phyloP scores from a whole-genome alignment of 2,888 invertebrate species.

The Ferdinandea cuprea region DNA sequence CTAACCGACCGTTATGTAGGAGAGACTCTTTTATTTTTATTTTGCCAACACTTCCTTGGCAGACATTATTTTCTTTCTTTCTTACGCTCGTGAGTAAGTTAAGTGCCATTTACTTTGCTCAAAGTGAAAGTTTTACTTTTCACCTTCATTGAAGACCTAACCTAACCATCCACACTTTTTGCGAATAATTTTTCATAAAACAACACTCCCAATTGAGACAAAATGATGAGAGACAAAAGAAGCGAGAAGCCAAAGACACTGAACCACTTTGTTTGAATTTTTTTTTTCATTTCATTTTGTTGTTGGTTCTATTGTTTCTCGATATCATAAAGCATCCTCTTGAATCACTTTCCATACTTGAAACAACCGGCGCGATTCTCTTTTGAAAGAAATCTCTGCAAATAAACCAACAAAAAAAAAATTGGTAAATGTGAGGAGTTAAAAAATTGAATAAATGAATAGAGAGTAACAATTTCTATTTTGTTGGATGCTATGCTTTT shows the following conservation, averaged over 20 bases:
- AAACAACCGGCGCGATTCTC: conserved; percentile 19
- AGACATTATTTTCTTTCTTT: conserved; percentile 20
- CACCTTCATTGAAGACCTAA: conserved; percentile 34
- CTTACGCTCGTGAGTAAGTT: conserved; percentile 28
- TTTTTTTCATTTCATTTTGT: no score
- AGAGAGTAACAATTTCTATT: conserved; percentile 69
- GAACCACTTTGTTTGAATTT: conserved; percentile 29
- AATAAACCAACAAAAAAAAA: background rate
- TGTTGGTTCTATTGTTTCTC: conserved; percentile 50
- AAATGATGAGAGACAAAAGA: background rate
- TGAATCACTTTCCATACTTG: conserved; percentile 55
- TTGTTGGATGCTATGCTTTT: conserved; percentile 21
- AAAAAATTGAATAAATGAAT: conserved; percentile 46
- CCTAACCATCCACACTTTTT: conserved; percentile 7
- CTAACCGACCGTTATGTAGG: conserved; percentile 35
- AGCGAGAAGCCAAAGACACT: background rate
- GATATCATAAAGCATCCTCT: conserved; percentile 42
- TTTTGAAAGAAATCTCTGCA: conserved; percentile 17
- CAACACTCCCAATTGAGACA: background rate
- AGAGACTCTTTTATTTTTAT: conserved; percentile 47
- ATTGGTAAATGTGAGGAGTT: background rate
- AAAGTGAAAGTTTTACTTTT: conserved; percentile 61
- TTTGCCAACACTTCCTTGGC: conserved; percentile 29
- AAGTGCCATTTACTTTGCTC: conserved; percentile 37
- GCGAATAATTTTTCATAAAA: conserved; percentile 6